phyloP scores from a whole-genome alignment of 2,888 invertebrate genomes.

The Eristalis tenax region DNA sequence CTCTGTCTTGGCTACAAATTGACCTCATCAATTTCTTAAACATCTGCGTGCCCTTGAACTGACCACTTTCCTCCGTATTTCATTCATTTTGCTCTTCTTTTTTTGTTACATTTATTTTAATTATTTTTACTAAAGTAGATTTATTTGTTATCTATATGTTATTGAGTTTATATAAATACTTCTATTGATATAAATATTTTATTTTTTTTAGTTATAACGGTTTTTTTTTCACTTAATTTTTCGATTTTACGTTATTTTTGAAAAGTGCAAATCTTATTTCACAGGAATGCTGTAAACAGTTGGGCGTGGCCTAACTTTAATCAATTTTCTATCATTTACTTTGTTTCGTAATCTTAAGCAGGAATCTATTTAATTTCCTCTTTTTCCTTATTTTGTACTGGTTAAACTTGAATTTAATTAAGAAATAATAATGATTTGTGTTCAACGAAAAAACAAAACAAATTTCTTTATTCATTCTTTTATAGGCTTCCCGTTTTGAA shows the following conservation, averaged over 20 bases:
- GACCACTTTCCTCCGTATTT: not conserved
- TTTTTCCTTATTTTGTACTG: not conserved
- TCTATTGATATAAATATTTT: slow-evolving; percentile 41
- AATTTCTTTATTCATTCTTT: not conserved
- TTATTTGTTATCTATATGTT: slow-evolving; percentile 65
- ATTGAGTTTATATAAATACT: slow-evolving; percentile 57
- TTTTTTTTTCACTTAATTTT: slow-evolving; percentile 37
- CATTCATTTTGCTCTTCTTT: slow-evolving; percentile 26
- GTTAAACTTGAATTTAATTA: slow-evolving; percentile 7
- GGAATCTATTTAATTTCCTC: not conserved
- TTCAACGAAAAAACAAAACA: slow-evolving; percentile 18
- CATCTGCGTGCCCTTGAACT: not conserved
- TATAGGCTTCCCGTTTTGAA: not conserved
- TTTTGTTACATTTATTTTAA: slow-evolving; percentile 53
- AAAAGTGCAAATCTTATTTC: slow-evolving; percentile 66
- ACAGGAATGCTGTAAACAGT: slow-evolving; percentile 47
- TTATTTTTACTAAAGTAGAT: slow-evolving; percentile 23
- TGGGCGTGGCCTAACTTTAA: slow-evolving; percentile 50
- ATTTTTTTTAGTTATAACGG: slow-evolving; percentile 43
- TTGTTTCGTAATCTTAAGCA: slow-evolving; percentile 8
- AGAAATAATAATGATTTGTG: slow-evolving; percentile 23
- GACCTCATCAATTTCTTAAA: not conserved
- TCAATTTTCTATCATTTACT: not conserved
- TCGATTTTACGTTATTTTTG: slow-evolving; percentile 47
- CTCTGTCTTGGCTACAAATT: not conserved